Conservation (phyloP, 35 echinoderm and acorn worm genomes). For the Anneissia japonica region DNA sequence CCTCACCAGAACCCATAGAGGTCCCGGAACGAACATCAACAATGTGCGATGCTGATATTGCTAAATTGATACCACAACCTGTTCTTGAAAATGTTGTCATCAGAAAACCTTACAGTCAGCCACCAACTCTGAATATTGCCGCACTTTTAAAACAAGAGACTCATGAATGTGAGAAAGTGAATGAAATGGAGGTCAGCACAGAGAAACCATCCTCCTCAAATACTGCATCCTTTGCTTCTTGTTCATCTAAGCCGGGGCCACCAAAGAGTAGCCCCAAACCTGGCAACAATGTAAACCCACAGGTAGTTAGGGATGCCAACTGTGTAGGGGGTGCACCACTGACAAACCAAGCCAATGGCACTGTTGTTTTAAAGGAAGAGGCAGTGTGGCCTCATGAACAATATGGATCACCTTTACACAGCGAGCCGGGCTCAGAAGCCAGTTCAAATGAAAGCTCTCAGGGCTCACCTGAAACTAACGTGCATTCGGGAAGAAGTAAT, state of each 20-base stretch:
- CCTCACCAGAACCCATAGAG: conserved; percentile 18
- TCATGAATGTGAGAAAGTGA: background rate
- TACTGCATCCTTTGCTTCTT: background rate
- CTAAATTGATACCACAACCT: conserved; percentile 56
- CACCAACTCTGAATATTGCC: conserved; percentile 23
- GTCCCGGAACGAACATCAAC: conserved; percentile 6
- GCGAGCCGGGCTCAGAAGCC: conserved; percentile 65
- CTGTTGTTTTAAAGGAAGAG: conserved; percentile 25
- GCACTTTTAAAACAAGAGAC: conserved; percentile 11
- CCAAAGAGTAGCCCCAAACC: background rate
- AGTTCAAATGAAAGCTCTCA: conserved; percentile 48
- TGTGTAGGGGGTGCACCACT: background rate
- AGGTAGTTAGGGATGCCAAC: background rate
- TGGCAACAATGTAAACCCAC: background rate
- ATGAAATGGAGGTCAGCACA: background rate
- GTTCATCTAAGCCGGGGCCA: background rate
- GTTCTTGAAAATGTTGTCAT: conserved; percentile 58
- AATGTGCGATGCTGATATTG: conserved; percentile 17
- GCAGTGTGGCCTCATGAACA: conserved; percentile 23
- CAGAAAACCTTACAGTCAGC: conserved; percentile 47
- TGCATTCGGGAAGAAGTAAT: background rate
- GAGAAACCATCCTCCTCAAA: background rate
- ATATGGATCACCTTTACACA: conserved; percentile 53
- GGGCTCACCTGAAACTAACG: conserved; percentile 49
- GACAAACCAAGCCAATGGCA: background rate